Percentiles rank a stretch among this genome's conserved stretches.
Conservation (phyloP, 1,140 invertebrate genomes). For the Catajapyx aquilonaris region DNA sequence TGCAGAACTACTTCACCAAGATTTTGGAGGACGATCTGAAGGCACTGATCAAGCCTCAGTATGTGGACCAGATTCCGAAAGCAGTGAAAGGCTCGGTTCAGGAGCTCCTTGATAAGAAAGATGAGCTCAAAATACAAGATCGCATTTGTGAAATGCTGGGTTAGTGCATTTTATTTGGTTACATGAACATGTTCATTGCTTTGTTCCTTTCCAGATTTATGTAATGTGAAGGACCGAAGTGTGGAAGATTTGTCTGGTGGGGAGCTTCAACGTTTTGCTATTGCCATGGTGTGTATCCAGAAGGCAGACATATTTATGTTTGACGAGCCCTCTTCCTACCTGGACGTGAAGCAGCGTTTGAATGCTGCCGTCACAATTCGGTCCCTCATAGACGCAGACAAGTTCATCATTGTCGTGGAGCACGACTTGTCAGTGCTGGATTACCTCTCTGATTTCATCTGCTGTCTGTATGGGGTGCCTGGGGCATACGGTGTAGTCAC, state of each 20-base stretch:
- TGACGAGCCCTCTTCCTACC: constrained; percentile 96
- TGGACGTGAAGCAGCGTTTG: constrained; percentile 96
- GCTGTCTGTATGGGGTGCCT: constrained; percentile 93
- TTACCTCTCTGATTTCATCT: constrained; percentile 98
- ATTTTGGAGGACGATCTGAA: constrained; percentile 97
- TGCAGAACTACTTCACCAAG: constrained; percentile 99
- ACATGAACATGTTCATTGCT: too few relatives aligned
- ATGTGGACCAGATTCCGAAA: constrained; percentile 99
- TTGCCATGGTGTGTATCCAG: constrained; percentile 97
- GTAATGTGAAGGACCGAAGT: constrained; percentile 68
- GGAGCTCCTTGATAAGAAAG: constrained; percentile 77
- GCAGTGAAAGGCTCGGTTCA: constrained; percentile 89
- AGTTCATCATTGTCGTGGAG: constrained; percentile 97
- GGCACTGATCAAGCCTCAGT: constrained; percentile 96
- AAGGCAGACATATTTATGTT: constrained; percentile 99
- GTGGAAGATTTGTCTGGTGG: constrained; percentile 88
- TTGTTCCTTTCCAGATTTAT: constrained; percentile 73
- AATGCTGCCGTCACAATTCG: constrained; percentile 91
- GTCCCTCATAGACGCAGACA: constrained; percentile 67
- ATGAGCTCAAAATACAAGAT: constrained; percentile 67
- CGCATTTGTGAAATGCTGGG: constrained; percentile 71
- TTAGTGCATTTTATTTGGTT: too few relatives aligned
- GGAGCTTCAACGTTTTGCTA: constrained; percentile 94
- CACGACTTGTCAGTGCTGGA: constrained; percentile 98
- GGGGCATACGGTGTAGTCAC: constrained; percentile 99